Percentiles rank a stretch among this genome's conserved stretches.
phyloP scores from a whole-genome alignment of 2,888 invertebrate genomes.

The Thelaira solivaga region DNA sequence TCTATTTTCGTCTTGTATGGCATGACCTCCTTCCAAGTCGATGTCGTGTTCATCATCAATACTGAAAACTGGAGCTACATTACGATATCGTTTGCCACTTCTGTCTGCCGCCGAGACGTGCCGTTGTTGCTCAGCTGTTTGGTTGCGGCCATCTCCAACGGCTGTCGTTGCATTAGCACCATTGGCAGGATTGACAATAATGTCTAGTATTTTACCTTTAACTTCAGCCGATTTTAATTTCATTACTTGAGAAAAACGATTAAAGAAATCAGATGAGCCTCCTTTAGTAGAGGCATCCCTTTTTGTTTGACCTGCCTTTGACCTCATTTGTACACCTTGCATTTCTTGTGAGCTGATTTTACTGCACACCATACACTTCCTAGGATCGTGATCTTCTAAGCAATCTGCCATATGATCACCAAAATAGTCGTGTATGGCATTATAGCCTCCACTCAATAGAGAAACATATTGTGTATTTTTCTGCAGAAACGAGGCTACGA shows the following conservation, averaged over 20 bases:
- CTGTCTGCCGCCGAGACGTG: constrained; percentile 91
- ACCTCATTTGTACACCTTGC: constrained; percentile 39
- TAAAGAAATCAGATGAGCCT: constrained; percentile 84
- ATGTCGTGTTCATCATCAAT: constrained; percentile 92
- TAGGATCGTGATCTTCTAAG: constrained; percentile 89
- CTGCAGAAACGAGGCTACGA: constrained; percentile 97
- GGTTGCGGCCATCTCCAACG: constrained; percentile 22
- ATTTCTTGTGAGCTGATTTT: constrained; percentile 71
- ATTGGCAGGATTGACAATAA: constrained; percentile 89
- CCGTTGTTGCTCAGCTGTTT: constrained; percentile 78
- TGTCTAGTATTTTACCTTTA: constrained; percentile 92
- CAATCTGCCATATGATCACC: constrained; percentile 88
- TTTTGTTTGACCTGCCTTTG: constrained; percentile 44
- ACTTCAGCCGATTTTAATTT: constrained; percentile 94
- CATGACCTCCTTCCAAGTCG: constrained; percentile 66
- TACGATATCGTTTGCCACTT: constrained; percentile 91
- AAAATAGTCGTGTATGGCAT: constrained; percentile 89
- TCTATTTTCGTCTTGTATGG: constrained; percentile 63
- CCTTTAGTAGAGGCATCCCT: constrained; percentile 64
- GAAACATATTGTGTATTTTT: constrained; percentile 95
- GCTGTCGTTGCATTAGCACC: constrained; percentile 31
- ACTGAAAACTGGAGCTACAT: constrained; percentile 94
- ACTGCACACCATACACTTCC: constrained; percentile 88
- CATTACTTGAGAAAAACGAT: constrained; percentile 91
- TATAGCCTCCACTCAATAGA: constrained; percentile 93